These are phyloP conservation scores for Leptinotarsa lineolata DNA, from an alignment of 1,140 invertebrate genomes.

Conservation along the genomic window DNA sequence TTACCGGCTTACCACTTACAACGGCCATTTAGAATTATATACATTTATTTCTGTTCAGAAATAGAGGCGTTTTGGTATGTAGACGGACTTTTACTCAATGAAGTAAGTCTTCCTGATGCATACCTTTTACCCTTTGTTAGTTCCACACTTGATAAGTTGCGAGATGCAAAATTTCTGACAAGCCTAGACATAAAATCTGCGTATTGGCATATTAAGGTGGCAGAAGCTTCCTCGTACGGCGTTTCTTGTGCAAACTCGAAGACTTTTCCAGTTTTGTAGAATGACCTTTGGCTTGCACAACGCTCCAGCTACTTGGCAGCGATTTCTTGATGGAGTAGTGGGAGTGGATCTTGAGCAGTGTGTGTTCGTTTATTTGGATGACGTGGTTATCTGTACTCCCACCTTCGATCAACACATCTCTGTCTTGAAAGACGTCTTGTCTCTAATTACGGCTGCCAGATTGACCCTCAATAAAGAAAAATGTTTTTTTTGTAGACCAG, in stretches of 20 bases:
- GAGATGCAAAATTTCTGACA: slow-evolving; percentile 43
- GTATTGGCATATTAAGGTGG: slow-evolving; percentile 56
- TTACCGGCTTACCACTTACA: too few relatives aligned
- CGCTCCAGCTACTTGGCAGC: slow-evolving; percentile 42
- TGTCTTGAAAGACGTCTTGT: slow-evolving; percentile 35
- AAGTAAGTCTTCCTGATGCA: slow-evolving; percentile 17
- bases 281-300: slow-evolving; percentile 53
- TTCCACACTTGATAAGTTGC: slow-evolving; percentile 44
- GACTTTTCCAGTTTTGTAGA: slow-evolving; percentile 32
- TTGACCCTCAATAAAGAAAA: slow-evolving; percentile 47
- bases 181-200: slow-evolving; percentile 48
- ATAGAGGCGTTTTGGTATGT: too few relatives aligned
- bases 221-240: slow-evolving; percentile 54
- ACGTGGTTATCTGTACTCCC: slow-evolving; percentile 46
- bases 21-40: too few relatives aligned
- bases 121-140: slow-evolving; percentile 30
- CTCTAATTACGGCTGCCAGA: neutral
- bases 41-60: too few relatives aligned
- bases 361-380: slow-evolving; percentile 47
- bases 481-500: slow-evolving; percentile 45
- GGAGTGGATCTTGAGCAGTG: slow-evolving; percentile 37
- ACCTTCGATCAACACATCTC: slow-evolving; percentile 36
- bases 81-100: too few relatives aligned
- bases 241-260: slow-evolving; percentile 50
- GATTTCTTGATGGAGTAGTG: slow-evolving; percentile 29